These are phyloP conservation scores for Cavia aperea DNA, from an alignment of 2,113 vertebrate genomes.

Conservation along the genomic window DNA sequence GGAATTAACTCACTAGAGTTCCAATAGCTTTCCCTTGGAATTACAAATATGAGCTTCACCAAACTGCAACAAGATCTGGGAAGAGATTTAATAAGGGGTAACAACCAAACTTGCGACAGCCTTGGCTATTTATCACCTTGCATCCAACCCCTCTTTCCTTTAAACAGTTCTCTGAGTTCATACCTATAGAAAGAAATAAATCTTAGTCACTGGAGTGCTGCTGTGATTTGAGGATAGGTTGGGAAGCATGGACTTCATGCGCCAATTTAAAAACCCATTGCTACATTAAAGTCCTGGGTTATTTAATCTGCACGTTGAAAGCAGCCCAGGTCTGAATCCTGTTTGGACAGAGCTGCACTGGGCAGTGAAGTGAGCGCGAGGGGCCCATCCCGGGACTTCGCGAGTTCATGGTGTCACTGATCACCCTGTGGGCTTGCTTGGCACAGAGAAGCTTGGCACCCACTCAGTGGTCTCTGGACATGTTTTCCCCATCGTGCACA, in stretches of 20 bases:
- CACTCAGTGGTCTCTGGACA: neutral
- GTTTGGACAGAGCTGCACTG: neutral
- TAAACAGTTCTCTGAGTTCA: too few relatives aligned
- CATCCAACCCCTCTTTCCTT: too few relatives aligned
- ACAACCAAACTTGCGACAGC: too few relatives aligned
- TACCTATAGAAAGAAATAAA: neutral
- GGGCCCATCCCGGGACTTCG: neutral
- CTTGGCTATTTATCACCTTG: too few relatives aligned
- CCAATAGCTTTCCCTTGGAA: too few relatives aligned
- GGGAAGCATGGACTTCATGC: conserved; percentile 34
- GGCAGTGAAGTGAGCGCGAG: neutral
- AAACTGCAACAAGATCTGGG: too few relatives aligned
- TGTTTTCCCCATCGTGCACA: neutral
- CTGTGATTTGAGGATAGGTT: conserved; percentile 25
- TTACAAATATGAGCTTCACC: too few relatives aligned
- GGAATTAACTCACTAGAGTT: too few relatives aligned
- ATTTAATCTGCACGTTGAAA: conserved; percentile 53
- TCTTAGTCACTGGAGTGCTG: conserved; percentile 51
- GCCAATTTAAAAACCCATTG: conserved; percentile 52
- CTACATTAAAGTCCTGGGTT: conserved; percentile 10
- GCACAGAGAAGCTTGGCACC: neutral
- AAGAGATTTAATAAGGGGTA: too few relatives aligned
- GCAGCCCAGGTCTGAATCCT: conserved; percentile 38
- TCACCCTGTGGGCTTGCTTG: neutral
- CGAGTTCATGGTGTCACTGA: neutral